Evolutionary conservation across 2,888 invertebrate species (phyloP), one percentile per base, ranked within the genome.

Genomic region (Leptopterna dolabrata): DNA sequence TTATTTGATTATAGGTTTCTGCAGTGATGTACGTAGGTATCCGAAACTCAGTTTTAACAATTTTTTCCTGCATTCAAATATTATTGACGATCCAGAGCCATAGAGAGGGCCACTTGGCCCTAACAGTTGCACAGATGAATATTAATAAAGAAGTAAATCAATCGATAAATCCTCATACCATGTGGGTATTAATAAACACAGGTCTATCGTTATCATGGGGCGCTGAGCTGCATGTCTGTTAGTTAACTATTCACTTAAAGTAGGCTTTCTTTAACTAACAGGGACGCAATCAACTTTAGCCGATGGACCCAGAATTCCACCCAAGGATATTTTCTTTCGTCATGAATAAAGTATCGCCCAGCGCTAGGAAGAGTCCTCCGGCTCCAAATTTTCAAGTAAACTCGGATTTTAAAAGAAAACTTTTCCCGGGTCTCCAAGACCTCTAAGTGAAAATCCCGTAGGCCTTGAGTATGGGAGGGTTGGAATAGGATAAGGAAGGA

Each of bases 331-430:
- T 78, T 78, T 45, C 45, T 24, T 19, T 27, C 45, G 27, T 78
- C 78, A 78, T 78, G 78, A 78, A 78, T 78, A 78, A 78, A 78
- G 78, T 45, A 78, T 78, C 78, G 14, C 45, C 45, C 19, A 11
- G 63, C 24, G 63, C 27, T 63, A 9, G 63, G 19, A 63, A 19
- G 19, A 19, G n/a, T 16, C 7, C 36, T 19, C 30, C 7, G 55
- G 30, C 51, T 27, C n/a, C 81, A 19, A 81, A 81, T 24, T 81
- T 81, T 81, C 47, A 47, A 55, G 81, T 55, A 78, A 81, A 81
- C 81, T 81, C 47, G 81, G 81, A 81, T 81, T 81, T 81, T 81
- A 81, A 81, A 81, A 81, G 81, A 81, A 81, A 81, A 81, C 29
- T 81, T 81, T 30, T 24, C 16, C 71, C 13, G 9, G 11, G 3